Conservation (phyloP, 2,888 invertebrate genomes). For the Escarpia spicata region DNA sequence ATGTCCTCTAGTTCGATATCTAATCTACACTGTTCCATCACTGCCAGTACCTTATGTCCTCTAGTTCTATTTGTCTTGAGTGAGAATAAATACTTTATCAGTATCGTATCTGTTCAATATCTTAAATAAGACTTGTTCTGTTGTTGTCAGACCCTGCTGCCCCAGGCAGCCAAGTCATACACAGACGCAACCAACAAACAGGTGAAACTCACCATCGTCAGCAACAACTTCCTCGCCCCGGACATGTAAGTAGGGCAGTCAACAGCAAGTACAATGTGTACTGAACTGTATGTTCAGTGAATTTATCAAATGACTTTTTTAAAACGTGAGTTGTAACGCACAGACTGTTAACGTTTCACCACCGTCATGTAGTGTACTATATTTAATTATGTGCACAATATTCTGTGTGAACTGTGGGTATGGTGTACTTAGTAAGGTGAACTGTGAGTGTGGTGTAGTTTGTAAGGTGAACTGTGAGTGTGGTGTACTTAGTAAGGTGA, state of each 20-base stretch:
- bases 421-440: background rate
- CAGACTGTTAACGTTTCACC: too few species aligned
- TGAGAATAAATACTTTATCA: too few species aligned
- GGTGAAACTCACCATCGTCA: slow-evolving; percentile 19
- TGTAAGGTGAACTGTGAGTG: too few species aligned
- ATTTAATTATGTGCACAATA: too few species aligned
- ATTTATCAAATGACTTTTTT: too few species aligned
- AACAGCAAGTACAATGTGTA: background rate
- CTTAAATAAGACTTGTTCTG: background rate
- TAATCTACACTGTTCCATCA: too few species aligned
- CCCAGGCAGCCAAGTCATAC: background rate
- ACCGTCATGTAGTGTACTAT: too few species aligned
- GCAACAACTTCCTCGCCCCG: background rate
- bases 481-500: background rate
- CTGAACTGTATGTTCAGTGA: background rate
- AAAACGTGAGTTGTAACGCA: too few species aligned
- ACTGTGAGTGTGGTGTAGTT: background rate
- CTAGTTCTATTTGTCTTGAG: too few species aligned
- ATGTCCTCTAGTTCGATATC: too few species aligned
- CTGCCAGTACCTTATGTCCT: too few species aligned
- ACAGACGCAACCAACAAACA: slow-evolving; percentile 21
- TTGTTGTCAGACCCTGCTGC: background rate
- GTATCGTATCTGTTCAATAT: too few species aligned
- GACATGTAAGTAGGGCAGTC: background rate
- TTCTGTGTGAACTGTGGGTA: background rate